phyloP scores from a whole-genome alignment of 2,888 invertebrate genomes.

The Dendrolimus pini region DNA sequence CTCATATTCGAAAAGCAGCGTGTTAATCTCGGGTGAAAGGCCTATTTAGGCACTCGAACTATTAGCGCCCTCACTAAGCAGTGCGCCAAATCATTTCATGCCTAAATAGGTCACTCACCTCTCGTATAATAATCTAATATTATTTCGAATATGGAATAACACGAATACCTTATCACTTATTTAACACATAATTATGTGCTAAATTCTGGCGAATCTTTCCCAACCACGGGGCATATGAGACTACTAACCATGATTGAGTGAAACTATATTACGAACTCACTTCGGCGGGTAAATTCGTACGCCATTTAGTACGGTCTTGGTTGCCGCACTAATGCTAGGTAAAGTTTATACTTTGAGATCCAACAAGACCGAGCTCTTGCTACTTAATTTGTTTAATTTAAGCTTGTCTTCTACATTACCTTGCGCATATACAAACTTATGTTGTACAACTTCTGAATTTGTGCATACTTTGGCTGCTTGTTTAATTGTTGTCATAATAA shows the following conservation, averaged over 20 bases:
- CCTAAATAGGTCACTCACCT: too few species aligned
- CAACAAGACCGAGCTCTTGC: constrained; percentile 23
- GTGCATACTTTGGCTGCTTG: constrained; percentile 3
- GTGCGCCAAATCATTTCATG: too few species aligned
- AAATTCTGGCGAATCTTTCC: constrained; percentile 29
- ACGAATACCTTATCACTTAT: constrained; percentile 13
- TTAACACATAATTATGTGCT: constrained; percentile 31
- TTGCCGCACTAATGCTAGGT: constrained; percentile 22
- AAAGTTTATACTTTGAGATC: constrained; percentile 26
- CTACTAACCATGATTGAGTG: constrained; percentile 38
- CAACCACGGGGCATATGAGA: constrained; percentile 20
- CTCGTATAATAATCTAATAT: too few species aligned
- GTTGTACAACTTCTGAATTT: too few species aligned
- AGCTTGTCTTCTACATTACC: too few species aligned
- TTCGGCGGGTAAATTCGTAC: constrained; percentile 30
- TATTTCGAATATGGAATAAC: too few species aligned
- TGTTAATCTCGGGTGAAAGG: too few species aligned
- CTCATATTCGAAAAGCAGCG: too few species aligned
- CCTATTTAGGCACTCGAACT: too few species aligned
- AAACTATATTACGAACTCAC: constrained; percentile 29
- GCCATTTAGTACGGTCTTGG: constrained; percentile 19
- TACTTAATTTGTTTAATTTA: constrained; percentile 20
- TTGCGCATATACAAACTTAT: too few species aligned
- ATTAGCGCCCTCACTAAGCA: too few species aligned
- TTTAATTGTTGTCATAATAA: constrained; percentile 13